Evolutionary conservation across 2,888 invertebrate genomes (phyloP).

Genomic region (Danaus chrysippus): DNA sequence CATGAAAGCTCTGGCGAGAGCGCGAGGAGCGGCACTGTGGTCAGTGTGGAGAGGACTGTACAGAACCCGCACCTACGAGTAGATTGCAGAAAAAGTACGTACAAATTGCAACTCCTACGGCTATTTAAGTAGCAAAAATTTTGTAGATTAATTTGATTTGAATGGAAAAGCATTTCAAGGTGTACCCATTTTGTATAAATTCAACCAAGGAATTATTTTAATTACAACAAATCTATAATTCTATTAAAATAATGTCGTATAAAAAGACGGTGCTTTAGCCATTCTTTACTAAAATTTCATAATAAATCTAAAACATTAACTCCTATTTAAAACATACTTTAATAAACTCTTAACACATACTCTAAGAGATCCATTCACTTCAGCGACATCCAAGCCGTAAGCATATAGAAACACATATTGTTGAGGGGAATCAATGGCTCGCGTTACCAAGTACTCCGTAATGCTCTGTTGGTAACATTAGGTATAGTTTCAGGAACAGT

Average conservation of each 20-base stretch:
- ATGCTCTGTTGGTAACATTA: constrained; percentile 42
- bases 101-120: not conserved
- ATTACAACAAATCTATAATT: too few relatives aligned
- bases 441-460: constrained; percentile 56
- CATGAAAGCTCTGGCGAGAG: constrained; percentile 55
- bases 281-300: too few relatives aligned
- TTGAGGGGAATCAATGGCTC: constrained; percentile 64
- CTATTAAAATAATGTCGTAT: too few relatives aligned
- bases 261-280: too few relatives aligned
- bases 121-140: too few relatives aligned
- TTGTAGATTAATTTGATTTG: too few relatives aligned
- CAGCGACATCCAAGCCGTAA: constrained; percentile 56
- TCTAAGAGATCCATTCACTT: constrained; percentile 32
- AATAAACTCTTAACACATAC: constrained; percentile 33
- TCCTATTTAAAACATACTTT: too few relatives aligned
- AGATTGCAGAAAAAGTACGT: not conserved
- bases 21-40: constrained; percentile 52
- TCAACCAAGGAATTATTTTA: too few relatives aligned
- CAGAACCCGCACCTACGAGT: constrained; percentile 47
- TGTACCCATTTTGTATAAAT: too few relatives aligned
- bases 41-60: constrained; percentile 64
- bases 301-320: too few relatives aligned
- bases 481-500: not conserved
- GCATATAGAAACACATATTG: constrained; percentile 58
- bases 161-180: too few relatives aligned